Evolutionary conservation across 2,888 invertebrate genomes (phyloP).

Genomic region (Pyrgus malvae): DNA sequence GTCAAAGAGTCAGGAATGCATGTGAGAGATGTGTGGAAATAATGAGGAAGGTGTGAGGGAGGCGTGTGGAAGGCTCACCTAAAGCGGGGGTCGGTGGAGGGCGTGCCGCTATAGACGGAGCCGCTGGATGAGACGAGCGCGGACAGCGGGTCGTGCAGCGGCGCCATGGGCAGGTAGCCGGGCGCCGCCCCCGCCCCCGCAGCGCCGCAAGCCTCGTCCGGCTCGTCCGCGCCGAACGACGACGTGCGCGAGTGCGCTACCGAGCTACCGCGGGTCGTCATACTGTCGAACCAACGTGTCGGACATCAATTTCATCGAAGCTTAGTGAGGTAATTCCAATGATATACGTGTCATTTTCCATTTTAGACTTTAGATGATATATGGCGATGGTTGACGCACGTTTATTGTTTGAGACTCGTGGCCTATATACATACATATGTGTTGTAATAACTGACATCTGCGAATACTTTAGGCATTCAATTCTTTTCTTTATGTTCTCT

Average conservation of each 20-base stretch:
- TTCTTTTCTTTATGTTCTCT: no score
- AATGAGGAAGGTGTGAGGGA: no score
- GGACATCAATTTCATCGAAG: slow-evolving; percentile 1
- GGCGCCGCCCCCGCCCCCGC: slow-evolving; percentile 38
- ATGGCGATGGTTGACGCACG: no score
- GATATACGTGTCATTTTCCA: no score
- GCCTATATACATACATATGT: no score
- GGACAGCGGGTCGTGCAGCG: slow-evolving; percentile 52
- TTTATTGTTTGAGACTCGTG: no score
- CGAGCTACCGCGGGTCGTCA: slow-evolving; percentile 54
- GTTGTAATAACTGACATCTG: no score
- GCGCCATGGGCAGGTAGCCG: slow-evolving; percentile 87
- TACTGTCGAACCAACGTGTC: slow-evolving; percentile 37
- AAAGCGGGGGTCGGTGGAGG: slow-evolving; percentile 89
- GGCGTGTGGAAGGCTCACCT: slow-evolving; percentile 43
- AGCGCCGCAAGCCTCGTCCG: slow-evolving; percentile 9
- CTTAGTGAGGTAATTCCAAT: no score
- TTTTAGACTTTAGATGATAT: no score
- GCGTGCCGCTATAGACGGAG: slow-evolving; percentile 90
- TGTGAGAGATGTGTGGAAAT: no score
- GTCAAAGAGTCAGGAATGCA: no score
- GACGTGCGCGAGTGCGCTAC: slow-evolving; percentile 84
- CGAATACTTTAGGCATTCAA: no score
- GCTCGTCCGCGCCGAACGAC: slow-evolving; percentile 60
- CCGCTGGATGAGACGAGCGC: slow-evolving; percentile 79